Percentiles rank a stretch among this genome's conserved stretches.
These are phyloP conservation scores for Tokudaia muenninki DNA, from an alignment of 2,797 vertebrate species.

Conservation along the genomic window DNA sequence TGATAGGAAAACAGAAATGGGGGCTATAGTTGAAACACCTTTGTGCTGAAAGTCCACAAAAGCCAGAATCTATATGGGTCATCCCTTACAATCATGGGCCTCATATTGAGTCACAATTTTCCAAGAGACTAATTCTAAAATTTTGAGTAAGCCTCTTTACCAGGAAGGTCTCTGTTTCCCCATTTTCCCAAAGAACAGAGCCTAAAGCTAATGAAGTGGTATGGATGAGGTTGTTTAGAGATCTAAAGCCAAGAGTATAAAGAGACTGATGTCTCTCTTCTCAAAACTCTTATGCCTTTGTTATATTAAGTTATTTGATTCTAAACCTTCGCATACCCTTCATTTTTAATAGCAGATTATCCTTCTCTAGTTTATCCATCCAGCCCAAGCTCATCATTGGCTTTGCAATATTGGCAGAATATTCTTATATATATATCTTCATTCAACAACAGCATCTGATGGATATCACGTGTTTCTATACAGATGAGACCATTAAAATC, in stretches of 20 bases:
- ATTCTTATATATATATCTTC: not conserved
- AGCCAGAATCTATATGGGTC: not conserved
- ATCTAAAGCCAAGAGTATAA: not conserved
- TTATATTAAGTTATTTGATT: not conserved
- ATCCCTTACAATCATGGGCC: not conserved
- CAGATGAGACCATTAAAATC: not conserved
- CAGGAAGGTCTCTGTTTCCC: not conserved
- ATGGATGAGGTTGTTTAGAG: not conserved
- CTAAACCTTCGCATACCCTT: not conserved
- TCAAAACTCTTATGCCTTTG: not conserved
- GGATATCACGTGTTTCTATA: not conserved
- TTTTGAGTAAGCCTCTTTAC: not conserved
- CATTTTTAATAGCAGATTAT: not conserved
- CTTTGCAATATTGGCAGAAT: not conserved
- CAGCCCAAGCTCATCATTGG: not conserved
- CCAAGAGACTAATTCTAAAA: not conserved
- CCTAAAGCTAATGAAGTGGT: not conserved
- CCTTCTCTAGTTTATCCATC: not conserved
- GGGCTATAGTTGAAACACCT: not conserved
- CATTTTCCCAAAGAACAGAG: not conserved
- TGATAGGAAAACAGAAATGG: slow-evolving; percentile 32
- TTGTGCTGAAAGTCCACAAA: not conserved
- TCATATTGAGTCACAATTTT: not conserved
- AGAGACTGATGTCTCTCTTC: not conserved
- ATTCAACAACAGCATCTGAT: not conserved